These are phyloP conservation scores for Melinaea marsaeus DNA, from an alignment of 2,888 invertebrate genomes.

Conservation along the genomic window DNA sequence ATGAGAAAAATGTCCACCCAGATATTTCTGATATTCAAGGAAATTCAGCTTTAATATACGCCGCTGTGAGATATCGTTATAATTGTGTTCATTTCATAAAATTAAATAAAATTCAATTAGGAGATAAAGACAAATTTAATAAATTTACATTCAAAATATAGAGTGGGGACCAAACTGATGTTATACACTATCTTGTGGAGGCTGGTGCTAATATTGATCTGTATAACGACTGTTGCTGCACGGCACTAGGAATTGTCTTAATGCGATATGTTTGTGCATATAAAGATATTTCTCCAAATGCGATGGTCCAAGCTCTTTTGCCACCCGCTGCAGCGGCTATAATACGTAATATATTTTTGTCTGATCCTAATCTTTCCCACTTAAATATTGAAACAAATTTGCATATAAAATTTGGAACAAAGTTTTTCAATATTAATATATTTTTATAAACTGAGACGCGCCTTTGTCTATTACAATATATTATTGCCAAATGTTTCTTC, in stretches of 20 bases:
- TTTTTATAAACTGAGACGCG: too few relatives aligned
- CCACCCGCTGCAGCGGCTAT: constrained; percentile 37
- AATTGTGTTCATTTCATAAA: background rate
- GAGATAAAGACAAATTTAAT: background rate
- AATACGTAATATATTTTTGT: constrained; percentile 36
- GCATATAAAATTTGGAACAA: too few relatives aligned
- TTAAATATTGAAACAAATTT: background rate
- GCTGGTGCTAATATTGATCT: constrained; percentile 72
- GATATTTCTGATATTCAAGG: constrained; percentile 73
- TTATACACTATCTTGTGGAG: constrained; percentile 64
- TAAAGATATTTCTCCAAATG: constrained; percentile 41
- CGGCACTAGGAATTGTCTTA: constrained; percentile 66
- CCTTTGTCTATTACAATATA: too few relatives aligned
- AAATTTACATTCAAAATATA: constrained; percentile 27
- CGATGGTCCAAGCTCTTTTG: constrained; percentile 47
- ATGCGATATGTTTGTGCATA: constrained; percentile 54
- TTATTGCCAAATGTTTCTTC: too few relatives aligned
- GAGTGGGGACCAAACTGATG: constrained; percentile 55
- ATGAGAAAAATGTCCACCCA: constrained; percentile 59
- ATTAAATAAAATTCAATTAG: too few relatives aligned
- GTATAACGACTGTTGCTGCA: constrained; percentile 75
- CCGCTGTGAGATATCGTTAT: constrained; percentile 53
- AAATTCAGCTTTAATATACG: constrained; percentile 76
- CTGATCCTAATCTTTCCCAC: background rate
- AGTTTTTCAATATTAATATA: too few relatives aligned